These are phyloP conservation scores for Forbesichthys agassizii DNA, from an alignment of 2,113 vertebrate species.

Conservation along the genomic window DNA sequence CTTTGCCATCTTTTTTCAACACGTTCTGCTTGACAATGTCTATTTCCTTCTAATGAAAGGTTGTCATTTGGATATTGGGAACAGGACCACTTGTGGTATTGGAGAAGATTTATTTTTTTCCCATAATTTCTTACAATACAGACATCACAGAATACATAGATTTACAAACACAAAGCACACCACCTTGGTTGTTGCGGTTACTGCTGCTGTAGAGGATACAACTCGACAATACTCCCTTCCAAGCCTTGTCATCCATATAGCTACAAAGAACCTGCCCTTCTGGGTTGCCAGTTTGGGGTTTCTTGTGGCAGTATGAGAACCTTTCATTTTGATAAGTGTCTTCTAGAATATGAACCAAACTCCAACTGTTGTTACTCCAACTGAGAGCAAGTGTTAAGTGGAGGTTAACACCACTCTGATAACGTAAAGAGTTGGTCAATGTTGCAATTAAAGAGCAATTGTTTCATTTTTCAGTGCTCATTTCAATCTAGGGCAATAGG, in stretches of 20 bases:
- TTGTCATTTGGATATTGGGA: conserved; percentile 31
- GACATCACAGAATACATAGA: conserved; percentile 84
- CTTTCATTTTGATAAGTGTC: conserved; percentile 25
- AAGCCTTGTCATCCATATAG: conserved; percentile 19
- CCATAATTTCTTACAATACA: conserved; percentile 80
- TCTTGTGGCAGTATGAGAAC: conserved; percentile 47
- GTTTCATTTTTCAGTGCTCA: conserved; percentile 25
- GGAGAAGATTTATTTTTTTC: conserved; percentile 70
- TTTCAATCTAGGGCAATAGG: conserved; percentile 22
- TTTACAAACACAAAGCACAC: conserved; percentile 84
- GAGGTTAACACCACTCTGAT: conserved; percentile 17
- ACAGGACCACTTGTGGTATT: conserved; percentile 51
- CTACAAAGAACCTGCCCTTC: conserved; percentile 51
- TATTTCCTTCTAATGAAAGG: background rate
- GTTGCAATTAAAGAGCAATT: conserved; percentile 43
- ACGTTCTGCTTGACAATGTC: background rate
- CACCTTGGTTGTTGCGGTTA: conserved; percentile 72
- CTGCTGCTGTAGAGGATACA: conserved; percentile 49
- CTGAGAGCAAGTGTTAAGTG: conserved; percentile 31
- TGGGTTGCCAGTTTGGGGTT: conserved; percentile 30
- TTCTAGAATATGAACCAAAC: conserved; percentile 46
- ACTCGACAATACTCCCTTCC: conserved; percentile 31
- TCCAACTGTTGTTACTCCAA: conserved; percentile 23
- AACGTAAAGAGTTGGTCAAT: conserved; percentile 16
- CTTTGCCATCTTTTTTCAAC: conserved; percentile 1